Conservation (phyloP, 2,113 vertebrate species). For the Grammomys dolichurus region DNA sequence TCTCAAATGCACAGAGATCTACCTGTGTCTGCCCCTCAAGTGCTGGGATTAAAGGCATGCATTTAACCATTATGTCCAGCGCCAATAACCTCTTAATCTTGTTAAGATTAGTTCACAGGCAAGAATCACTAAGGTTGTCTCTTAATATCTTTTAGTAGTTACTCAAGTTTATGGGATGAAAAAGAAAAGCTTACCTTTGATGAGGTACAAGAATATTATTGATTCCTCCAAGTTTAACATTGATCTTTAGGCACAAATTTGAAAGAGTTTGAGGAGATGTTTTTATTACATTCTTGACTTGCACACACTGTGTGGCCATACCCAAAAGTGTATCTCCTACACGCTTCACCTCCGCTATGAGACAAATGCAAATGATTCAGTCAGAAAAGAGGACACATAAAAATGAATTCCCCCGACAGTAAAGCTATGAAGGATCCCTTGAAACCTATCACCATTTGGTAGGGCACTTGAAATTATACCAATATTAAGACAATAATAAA, state of each 20-base stretch:
- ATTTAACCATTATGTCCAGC: not conserved
- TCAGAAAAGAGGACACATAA: conserved; percentile 18
- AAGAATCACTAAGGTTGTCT: conserved; percentile 1
- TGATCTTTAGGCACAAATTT: conserved; percentile 99
- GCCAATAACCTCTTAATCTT: conserved; percentile 24
- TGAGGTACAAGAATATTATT: conserved; percentile 99
- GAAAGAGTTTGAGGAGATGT: conserved; percentile 99
- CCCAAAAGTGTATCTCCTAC: conserved; percentile 97
- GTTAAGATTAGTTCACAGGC: not conserved
- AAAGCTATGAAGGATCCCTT: conserved; percentile 2
- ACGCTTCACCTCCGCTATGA: conserved; percentile 96
- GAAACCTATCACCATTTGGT: not conserved
- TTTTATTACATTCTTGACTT: conserved; percentile 99
- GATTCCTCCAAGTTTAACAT: conserved; percentile 99
- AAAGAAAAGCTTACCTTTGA: conserved; percentile 91
- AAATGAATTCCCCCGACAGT: conserved; percentile 35
- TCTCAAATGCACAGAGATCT: not conserved
- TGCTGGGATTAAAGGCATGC: not conserved
- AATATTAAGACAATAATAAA: conserved; percentile 15
- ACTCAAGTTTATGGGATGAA: not conserved
- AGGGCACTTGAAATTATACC: conserved; percentile 1
- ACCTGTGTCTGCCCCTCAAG: not conserved
- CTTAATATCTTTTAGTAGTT: not conserved
- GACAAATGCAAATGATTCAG: conserved; percentile 75
- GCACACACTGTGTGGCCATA: conserved; percentile 99